Conservation (phyloP, 2,888 invertebrate genomes). For the Nebria brevicollis region DNA sequence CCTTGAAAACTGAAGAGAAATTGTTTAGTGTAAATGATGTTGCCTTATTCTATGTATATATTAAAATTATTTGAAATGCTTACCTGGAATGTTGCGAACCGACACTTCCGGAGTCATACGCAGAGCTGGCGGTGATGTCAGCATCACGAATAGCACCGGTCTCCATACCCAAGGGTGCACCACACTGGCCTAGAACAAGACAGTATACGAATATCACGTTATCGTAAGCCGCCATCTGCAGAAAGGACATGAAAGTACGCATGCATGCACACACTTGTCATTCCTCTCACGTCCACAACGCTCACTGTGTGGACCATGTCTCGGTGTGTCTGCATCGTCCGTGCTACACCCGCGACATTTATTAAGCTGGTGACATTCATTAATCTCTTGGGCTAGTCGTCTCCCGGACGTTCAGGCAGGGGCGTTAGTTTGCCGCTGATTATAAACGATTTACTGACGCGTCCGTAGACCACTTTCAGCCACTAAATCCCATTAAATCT, state of each 20-base stretch:
- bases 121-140: conserved; percentile 83
- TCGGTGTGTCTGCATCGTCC: conserved; percentile 9
- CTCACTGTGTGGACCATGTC: conserved; percentile 6
- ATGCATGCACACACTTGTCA: conserved; percentile 18
- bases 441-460: conserved; percentile 43
- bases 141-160: conserved; percentile 80
- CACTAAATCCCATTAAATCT: conserved; percentile 11
- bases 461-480: conserved; percentile 7
- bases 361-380: conserved; percentile 43
- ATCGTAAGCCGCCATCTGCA: conserved; percentile 13
- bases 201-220: conserved; percentile 42
- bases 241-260: conserved; percentile 1
- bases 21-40: too few relatives aligned
- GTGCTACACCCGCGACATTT: conserved; percentile 34
- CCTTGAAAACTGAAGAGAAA: too few relatives aligned
- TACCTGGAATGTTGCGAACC: conserved; percentile 87
- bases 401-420: not conserved
- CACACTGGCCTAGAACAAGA: conserved; percentile 74
- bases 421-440: conserved; percentile 31
- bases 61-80: conserved; percentile 51
- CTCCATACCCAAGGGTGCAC: conserved; percentile 82
- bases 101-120: conserved; percentile 82
- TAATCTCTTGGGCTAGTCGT: conserved; percentile 37
- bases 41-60: not conserved
- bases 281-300: conserved; percentile 15